Conservation (phyloP, 2,888 invertebrate species). For the Euplagia quadripunctaria region DNA sequence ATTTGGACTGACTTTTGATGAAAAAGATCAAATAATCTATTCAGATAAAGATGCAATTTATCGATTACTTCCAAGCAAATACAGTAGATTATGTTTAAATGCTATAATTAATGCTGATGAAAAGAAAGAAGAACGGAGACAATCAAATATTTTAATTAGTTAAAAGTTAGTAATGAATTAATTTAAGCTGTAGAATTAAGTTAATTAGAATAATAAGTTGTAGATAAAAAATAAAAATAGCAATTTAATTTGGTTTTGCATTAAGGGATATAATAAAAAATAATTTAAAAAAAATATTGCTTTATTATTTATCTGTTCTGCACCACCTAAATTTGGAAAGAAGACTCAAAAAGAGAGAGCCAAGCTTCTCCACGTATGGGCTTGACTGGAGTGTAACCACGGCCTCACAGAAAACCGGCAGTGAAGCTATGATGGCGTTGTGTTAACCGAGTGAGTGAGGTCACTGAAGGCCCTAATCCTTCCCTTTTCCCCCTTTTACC, state of each 20-base stretch:
- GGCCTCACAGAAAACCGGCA: too few species aligned
- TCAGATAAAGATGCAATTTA: constrained; percentile 66
- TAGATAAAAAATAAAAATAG: constrained; percentile 6
- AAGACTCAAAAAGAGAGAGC: too few species aligned
- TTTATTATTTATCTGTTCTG: not conserved
- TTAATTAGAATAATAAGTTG: not conserved
- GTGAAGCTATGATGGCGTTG: too few species aligned
- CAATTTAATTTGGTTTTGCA: not conserved
- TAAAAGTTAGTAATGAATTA: constrained; percentile 6
- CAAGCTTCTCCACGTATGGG: too few species aligned
- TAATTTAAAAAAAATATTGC: not conserved
- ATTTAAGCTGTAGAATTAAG: not conserved
- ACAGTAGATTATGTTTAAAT: constrained; percentile 56
- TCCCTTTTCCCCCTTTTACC: too few species aligned
- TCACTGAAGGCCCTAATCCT: too few species aligned
- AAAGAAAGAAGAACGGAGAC: constrained; percentile 14
- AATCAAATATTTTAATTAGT: constrained; percentile 25
- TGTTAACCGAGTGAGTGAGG: too few species aligned
- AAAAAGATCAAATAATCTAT: constrained; percentile 33
- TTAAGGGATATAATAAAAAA: not conserved
- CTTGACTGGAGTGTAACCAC: too few species aligned
- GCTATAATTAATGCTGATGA: constrained; percentile 41
- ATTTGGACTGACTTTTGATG: constrained; percentile 76
- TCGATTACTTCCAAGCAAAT: constrained; percentile 62
- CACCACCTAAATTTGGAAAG: too few species aligned